Base-by-base conservation (phyloP, 1,140 invertebrate genomes). In the Copidosoma floridanum region DNA sequence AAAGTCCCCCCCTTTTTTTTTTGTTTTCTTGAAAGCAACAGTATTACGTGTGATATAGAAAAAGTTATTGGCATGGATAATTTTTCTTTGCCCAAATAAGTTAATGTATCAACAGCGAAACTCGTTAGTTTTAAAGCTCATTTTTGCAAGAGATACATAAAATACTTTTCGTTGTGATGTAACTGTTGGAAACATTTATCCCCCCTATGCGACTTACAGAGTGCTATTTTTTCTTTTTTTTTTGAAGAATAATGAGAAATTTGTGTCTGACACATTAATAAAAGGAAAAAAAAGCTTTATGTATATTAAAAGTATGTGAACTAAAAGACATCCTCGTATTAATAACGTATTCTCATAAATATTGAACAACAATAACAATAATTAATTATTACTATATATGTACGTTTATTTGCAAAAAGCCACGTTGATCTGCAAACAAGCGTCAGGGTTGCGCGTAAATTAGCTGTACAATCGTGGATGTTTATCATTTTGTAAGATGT, bases 201-300 rank as follows among this genome's bases (percentile, higher is more conserved):
- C 1, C 24, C 32, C 7, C 24, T 23, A 11, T 50, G 37, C 47
- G 29, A 57, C 32, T 51, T 66, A 64, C 65, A 68, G 65, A 66
- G 66, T 64, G 65, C 61, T 62, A 56, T 59, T 57, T 47, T 59
- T 58, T 35, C n/a, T 21, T n/a, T 32, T 55, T n/a, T 43, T 29
- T 38, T 40, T 55, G n/a, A n/a, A n/a, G n/a, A n/a, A n/a, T n/a
- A n/a, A n/a, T n/a, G n/a, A n/a, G n/a, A n/a, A n/a, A n/a, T n/a
- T n/a, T n/a, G n/a, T n/a, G n/a, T n/a, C n/a, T n/a, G n/a, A n/a
- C n/a, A n/a, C n/a, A n/a, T n/a, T n/a, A n/a, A n/a, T n/a, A n/a
- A n/a, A n/a, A n/a, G n/a, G n/a, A n/a, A n/a, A n/a, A n/a, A n/a
- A n/a, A n/a, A n/a, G n/a, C n/a, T n/a, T n/a, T n/a, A n/a, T n/a